Percentiles rank a stretch among this genome's conserved stretches.
Conservation (phyloP, 1,140 invertebrate genomes). For the Maniola jurtina region DNA sequence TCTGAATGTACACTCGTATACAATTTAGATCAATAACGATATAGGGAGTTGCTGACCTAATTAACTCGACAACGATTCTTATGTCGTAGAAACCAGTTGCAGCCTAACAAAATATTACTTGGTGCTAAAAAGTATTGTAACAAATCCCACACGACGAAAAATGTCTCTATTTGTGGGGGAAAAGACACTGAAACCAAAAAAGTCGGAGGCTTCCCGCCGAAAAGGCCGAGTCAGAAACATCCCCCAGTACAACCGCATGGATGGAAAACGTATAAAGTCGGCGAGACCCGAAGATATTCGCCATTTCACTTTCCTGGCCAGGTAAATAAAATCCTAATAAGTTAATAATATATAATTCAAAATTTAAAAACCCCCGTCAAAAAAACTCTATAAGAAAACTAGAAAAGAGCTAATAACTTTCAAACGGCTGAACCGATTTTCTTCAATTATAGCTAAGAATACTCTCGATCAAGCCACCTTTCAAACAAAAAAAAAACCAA, state of each 20-base stretch:
- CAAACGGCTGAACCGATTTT: too few relatives aligned
- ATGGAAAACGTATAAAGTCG: slow-evolving; percentile 38
- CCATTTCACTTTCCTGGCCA: slow-evolving; percentile 55
- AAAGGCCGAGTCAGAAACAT: neutral
- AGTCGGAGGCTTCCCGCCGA: neutral
- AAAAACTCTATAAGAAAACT: too few relatives aligned
- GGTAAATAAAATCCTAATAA: slow-evolving; percentile 34
- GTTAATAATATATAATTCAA: too few relatives aligned
- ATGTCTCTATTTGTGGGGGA: neutral
- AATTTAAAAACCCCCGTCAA: too few relatives aligned
- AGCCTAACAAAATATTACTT: neutral
- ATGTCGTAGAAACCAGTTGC: neutral
- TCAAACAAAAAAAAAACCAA: too few relatives aligned
- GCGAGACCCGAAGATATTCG: slow-evolving; percentile 52
- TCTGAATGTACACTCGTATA: too few relatives aligned
- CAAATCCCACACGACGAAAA: neutral
- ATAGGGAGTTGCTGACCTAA: too few relatives aligned
- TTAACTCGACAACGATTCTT: too few relatives aligned
- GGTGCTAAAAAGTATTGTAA: neutral
- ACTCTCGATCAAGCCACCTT: too few relatives aligned
- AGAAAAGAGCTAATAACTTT: too few relatives aligned
- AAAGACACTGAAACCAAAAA: neutral
- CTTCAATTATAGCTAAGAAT: too few relatives aligned
- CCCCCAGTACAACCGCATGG: slow-evolving; percentile 33
- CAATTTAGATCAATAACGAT: too few relatives aligned